Conservation (phyloP, 2,113 vertebrate genomes). For the Pycnonotus jocosus region DNA sequence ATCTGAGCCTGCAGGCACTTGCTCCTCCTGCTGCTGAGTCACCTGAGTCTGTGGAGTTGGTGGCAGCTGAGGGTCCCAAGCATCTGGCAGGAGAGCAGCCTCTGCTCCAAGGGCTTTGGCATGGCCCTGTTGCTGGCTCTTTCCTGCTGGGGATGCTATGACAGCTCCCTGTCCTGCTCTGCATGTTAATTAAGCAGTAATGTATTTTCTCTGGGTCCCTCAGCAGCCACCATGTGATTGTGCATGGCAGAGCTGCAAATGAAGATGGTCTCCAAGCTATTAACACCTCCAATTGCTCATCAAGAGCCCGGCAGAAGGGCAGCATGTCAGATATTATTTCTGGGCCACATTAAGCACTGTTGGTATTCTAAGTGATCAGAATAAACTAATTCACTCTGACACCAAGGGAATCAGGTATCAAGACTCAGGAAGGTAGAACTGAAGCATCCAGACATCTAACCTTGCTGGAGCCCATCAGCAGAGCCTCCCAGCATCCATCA, state of each 20-base stretch:
- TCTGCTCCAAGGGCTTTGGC: not conserved
- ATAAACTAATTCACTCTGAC: slow-evolving; percentile 6
- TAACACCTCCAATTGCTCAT: slow-evolving; percentile 29
- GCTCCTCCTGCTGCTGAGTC: not conserved
- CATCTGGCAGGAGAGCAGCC: not conserved
- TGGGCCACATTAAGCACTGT: slow-evolving; percentile 1
- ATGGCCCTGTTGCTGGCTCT: not conserved
- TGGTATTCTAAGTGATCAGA: slow-evolving; percentile 47
- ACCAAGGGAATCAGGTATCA: not conserved
- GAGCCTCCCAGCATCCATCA: not conserved
- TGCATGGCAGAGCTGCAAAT: not conserved
- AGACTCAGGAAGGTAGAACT: slow-evolving; percentile 1
- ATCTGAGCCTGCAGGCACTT: not conserved
- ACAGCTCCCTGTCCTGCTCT: not conserved
- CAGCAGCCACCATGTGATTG: slow-evolving; percentile 9
- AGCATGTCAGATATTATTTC: not conserved
- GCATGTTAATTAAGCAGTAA: slow-evolving; percentile 28
- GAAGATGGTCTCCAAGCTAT: slow-evolving; percentile 35
- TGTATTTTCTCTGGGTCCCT: not conserved
- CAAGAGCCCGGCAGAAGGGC: slow-evolving; percentile 25
- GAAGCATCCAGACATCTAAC: not conserved
- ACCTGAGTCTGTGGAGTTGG: not conserved
- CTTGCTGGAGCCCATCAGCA: not conserved
- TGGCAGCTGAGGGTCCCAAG: not conserved
- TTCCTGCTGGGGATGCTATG: not conserved